These are phyloP conservation scores for Pristionchus maxplancki DNA, from an alignment of 2,888 invertebrate species.

Conservation along the genomic window DNA sequence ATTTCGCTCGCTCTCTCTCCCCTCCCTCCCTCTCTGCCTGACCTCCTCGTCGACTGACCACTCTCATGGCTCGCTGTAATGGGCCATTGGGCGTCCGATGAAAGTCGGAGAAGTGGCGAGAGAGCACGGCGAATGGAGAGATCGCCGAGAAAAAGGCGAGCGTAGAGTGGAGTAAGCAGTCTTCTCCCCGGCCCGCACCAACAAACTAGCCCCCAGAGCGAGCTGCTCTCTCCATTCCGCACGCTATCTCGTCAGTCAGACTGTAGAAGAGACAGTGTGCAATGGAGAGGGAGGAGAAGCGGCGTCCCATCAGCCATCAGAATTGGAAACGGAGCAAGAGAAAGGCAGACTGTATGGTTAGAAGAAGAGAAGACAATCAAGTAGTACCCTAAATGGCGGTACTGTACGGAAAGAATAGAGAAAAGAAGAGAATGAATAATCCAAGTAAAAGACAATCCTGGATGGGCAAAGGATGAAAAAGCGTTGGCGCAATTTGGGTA, in stretches of 20 bases:
- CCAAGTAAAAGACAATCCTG: neutral
- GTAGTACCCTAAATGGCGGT: neutral
- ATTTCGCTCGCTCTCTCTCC: conserved; percentile 26
- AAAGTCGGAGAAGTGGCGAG: conserved; percentile 21
- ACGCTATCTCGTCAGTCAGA: neutral
- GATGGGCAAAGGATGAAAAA: neutral
- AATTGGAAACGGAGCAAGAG: neutral
- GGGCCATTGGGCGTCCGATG: conserved; percentile 33
- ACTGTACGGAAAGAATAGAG: neutral
- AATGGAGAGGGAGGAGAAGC: neutral
- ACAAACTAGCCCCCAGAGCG: conserved; percentile 25
- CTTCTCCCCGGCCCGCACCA: neutral
- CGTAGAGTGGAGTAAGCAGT: conserved; percentile 32
- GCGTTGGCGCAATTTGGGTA: neutral
- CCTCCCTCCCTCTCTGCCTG: neutral
- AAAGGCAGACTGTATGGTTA: conserved; percentile 1
- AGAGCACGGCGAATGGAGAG: neutral
- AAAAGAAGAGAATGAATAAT: neutral
- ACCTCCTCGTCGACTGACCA: neutral
- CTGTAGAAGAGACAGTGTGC: neutral
- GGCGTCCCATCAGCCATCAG: conserved; percentile 20
- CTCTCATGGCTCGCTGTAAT: conserved; percentile 17
- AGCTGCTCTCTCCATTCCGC: neutral
- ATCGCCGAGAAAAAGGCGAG: conserved; percentile 17
- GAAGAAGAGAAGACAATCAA: neutral